Conservation (phyloP, 1,140 invertebrate species). For the Lysiphlebus fabarum region DNA sequence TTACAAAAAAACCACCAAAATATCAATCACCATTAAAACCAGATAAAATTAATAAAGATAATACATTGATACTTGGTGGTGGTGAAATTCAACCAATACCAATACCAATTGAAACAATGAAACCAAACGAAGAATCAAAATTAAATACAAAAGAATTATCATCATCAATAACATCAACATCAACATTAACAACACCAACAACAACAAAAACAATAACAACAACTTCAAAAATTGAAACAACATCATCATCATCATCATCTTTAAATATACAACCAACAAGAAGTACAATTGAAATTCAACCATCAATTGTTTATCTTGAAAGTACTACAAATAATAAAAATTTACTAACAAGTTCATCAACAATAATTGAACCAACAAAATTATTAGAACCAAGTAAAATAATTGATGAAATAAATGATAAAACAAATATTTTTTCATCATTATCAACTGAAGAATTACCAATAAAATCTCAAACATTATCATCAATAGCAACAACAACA, state of each 20-base stretch:
- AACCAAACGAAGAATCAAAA: slow-evolving; percentile 17
- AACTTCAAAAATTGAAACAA: slow-evolving; percentile 48
- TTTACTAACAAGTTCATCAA: not conserved
- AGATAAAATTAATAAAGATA: slow-evolving; percentile 35
- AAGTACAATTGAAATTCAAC: slow-evolving; percentile 30
- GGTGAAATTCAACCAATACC: slow-evolving; percentile 27
- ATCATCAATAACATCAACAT: slow-evolving; percentile 23
- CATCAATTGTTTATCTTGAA: slow-evolving; percentile 34
- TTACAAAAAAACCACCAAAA: slow-evolving; percentile 34
- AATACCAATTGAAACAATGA: slow-evolving; percentile 20
- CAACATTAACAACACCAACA: slow-evolving; percentile 26
- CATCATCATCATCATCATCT: slow-evolving; percentile 46
- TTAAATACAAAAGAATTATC: slow-evolving; percentile 20
- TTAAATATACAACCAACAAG: slow-evolving; percentile 46
- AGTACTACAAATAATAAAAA: slow-evolving; percentile 22
- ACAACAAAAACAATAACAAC: slow-evolving; percentile 30
- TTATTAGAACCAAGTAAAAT: slow-evolving; percentile 42
- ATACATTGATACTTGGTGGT: slow-evolving; percentile 43
- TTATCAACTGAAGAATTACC: slow-evolving; percentile 44
- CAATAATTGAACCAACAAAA: not conserved
- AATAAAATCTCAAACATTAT: slow-evolving; percentile 15
- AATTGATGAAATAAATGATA: not conserved
- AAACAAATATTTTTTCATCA: slow-evolving; percentile 27
- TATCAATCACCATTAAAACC: slow-evolving; percentile 39
- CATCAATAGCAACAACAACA: slow-evolving; percentile 29